Percentiles rank a stretch among this genome's conserved stretches.
phyloP scores from a whole-genome alignment of 2,113 vertebrate species.

The Cephalopterus ornatus region DNA sequence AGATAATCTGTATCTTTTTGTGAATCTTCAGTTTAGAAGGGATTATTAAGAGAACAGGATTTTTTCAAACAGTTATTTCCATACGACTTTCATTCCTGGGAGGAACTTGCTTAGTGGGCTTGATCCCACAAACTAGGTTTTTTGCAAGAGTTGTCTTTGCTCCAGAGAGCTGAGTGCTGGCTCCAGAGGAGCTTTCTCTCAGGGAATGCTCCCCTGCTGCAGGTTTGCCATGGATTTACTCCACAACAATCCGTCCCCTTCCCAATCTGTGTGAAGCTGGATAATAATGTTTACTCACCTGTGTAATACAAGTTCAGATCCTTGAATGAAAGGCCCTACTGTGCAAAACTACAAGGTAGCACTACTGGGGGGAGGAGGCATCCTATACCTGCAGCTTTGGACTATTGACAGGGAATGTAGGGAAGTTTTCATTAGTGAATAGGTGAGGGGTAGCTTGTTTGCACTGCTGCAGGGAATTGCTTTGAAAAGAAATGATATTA shows the following conservation, averaged over 20 bases:
- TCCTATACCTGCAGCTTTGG: background rate
- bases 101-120: background rate
- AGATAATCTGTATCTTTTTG: background rate
- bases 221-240: background rate
- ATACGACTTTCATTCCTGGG: background rate
- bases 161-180: background rate
- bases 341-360: background rate
- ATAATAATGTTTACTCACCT: constrained; percentile 50
- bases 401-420: background rate
- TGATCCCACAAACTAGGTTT: background rate
- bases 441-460: background rate
- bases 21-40: background rate
- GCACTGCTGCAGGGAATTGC: background rate
- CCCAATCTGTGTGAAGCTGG: background rate
- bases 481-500: background rate
- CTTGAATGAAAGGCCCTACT: constrained; percentile 40
- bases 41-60: background rate
- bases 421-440: background rate
- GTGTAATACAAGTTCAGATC: constrained; percentile 7
- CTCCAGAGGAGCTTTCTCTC: background rate
- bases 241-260: background rate
- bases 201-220: background rate
- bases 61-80: background rate
- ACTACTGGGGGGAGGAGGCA: background rate
- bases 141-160: background rate